Conservation (phyloP, 2,888 invertebrate genomes). For the Sarcophaga carnaria region DNA sequence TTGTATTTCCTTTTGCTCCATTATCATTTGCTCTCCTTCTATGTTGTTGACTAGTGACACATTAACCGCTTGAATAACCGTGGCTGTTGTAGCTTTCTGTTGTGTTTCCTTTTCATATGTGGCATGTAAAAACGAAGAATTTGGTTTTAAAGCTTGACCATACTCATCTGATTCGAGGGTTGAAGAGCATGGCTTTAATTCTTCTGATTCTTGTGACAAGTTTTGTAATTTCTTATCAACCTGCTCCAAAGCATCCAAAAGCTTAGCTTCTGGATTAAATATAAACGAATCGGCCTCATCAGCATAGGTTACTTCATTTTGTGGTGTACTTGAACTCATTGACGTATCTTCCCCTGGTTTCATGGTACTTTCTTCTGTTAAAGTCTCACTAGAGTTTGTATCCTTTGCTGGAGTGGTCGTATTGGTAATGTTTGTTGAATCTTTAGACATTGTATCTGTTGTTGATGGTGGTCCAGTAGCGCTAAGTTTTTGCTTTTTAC, state of each 20-base stretch:
- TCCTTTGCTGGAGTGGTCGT: not conserved
- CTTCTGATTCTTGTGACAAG: conserved; percentile 68
- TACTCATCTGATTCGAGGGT: conserved; percentile 75
- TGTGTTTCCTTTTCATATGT: conserved; percentile 79
- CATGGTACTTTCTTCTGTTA: conserved; percentile 17
- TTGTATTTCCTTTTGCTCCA: conserved; percentile 74
- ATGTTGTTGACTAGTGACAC: conserved; percentile 78
- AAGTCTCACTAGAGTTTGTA: not conserved
- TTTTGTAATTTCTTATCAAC: conserved; percentile 78
- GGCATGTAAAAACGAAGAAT: conserved; percentile 87
- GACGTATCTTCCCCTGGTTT: conserved; percentile 41
- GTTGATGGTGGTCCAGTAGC: conserved; percentile 43
- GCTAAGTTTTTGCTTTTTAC: conserved; percentile 69
- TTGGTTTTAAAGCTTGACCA: conserved; percentile 83
- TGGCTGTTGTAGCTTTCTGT: conserved; percentile 68
- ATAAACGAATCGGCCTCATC: conserved; percentile 50
- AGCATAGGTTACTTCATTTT: not conserved
- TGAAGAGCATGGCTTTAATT: conserved; percentile 4
- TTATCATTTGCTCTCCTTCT: conserved; percentile 77
- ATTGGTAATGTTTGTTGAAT: not conserved
- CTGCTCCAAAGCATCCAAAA: conserved; percentile 77
- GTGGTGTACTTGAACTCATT: conserved; percentile 40
- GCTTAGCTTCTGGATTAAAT: conserved; percentile 76
- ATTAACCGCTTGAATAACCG: conserved; percentile 79
- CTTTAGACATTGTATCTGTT: conserved; percentile 1